Base-by-base conservation (phyloP, 2,797 vertebrate genomes). In the Neoniphon sammara region DNA sequence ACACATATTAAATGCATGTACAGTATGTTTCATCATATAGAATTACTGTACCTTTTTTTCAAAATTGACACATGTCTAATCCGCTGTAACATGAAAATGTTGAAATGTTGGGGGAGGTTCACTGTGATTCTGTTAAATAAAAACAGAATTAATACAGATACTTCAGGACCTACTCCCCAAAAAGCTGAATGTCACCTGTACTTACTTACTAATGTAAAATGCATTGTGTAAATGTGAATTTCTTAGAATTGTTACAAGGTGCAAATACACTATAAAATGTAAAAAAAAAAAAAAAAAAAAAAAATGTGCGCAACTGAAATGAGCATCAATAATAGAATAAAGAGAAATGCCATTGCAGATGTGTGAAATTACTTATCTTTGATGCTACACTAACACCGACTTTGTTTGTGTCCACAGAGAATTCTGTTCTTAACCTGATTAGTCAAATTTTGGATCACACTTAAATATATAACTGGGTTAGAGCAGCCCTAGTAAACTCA, bases 201-300 rank as follows among this genome's bases (percentile, higher is more conserved):
- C 87, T 91, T 91, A 91, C 78, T 83, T 91, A 93, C 93, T 94
- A 93, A 93, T 93, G 90, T 93, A 91, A 90, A 92, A 90, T 91
- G 91, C 91, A 93, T 94, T 93, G 88, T 93, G 92, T 94, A 93
- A 92, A 94, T 93, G 92, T 94, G 91, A 93, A 91, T 93, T 95
- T 94, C 93, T 91, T 93, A 92, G 88, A 90, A 75, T 92, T 94
- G 91, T 90, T 92, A 92, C 92, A 60, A 90, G 84, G 91, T 82
- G 84, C 80, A 85, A 87, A 86, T 87, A 90, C 80, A 88, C 73
- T 71, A 83, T 75, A 87, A 92, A 93, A 93, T 90, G 86, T 87
- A 84, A 81, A 91, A 89, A 90, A 89, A 81, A 64, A 62, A 58
- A 66, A 44, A 18, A 65, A 65, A 65, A 42, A 59, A 9, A 73